A percentile compares a stretch with the other conserved stretches of the same genome.
Evolutionary conservation across 2,797 vertebrate genomes (phyloP).

Genomic region (Picus viridis): DNA sequence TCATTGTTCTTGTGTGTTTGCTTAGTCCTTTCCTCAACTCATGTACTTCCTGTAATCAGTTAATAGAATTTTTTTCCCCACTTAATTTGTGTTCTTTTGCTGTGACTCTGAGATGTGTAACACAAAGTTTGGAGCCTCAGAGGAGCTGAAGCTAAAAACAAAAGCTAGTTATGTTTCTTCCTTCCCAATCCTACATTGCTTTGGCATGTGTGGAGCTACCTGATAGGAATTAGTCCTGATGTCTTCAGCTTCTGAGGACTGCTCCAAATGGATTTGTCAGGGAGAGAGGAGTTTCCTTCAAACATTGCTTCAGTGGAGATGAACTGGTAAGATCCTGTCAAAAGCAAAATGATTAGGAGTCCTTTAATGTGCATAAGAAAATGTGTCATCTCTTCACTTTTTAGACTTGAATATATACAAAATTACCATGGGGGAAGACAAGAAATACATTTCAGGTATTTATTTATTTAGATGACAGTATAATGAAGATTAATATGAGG

Average conservation of each 20-base stretch:
- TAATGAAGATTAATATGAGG: not conserved
- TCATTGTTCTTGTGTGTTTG: constrained; percentile 59
- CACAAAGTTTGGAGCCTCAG: not conserved
- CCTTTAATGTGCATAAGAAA: not conserved
- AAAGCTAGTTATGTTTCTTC: not conserved
- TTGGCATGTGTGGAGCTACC: not conserved
- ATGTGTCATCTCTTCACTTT: not conserved
- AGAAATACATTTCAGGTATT: not conserved
- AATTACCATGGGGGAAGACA: not conserved
- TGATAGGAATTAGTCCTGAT: rapidly evolving
- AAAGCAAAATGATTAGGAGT: not conserved
- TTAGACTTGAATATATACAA: not conserved
- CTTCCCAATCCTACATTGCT: not conserved
- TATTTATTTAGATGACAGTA: not conserved
- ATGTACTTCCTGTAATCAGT: constrained; percentile 55
- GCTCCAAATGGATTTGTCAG: not conserved
- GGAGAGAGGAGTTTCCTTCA: not conserved
- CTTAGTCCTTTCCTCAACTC: constrained; percentile 17
- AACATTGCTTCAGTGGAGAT: not conserved
- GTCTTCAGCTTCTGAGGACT: not conserved
- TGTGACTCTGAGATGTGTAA: not conserved
- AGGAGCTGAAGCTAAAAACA: not conserved
- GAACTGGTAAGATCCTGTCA: not conserved
- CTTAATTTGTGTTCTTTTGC: constrained; percentile 3
- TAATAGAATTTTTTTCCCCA: constrained; percentile 39